Percentiles rank a stretch among this genome's conserved stretches.
Conservation (phyloP, 2,797 vertebrate genomes). For the Pelodytes ibericus region DNA sequence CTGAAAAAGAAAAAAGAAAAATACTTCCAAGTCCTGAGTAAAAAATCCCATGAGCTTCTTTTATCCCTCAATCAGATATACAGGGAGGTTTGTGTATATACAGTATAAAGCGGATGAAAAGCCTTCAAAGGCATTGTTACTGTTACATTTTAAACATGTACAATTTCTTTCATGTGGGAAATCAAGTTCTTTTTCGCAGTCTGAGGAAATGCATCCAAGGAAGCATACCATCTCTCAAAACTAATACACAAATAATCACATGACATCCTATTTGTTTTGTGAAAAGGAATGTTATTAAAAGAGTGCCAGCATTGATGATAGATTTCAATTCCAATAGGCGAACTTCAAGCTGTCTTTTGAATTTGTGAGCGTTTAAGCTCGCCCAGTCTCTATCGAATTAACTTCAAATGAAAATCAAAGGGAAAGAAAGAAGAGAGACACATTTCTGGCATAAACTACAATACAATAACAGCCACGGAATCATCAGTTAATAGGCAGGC, state of each 20-base stretch:
- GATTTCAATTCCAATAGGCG: conserved; percentile 13
- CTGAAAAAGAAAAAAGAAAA: conserved; percentile 40
- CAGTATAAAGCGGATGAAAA: conserved; percentile 54
- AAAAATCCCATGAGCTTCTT: conserved; percentile 43
- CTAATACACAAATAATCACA: conserved; percentile 46
- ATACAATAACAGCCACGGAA: too few relatives aligned
- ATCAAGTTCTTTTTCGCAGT: conserved; percentile 41
- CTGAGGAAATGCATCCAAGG: conserved; percentile 33
- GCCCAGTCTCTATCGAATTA: conserved; percentile 12
- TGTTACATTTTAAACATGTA: conserved; percentile 55
- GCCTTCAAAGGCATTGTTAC: conserved; percentile 51
- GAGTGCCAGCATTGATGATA: conserved; percentile 15
- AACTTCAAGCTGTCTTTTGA: conserved; percentile 37
- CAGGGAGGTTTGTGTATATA: conserved; percentile 50
- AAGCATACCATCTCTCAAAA: not conserved
- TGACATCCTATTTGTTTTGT: conserved; percentile 40
- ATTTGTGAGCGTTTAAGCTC: conserved; percentile 34
- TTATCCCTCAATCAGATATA: conserved; percentile 51
- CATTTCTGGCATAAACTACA: too few relatives aligned
- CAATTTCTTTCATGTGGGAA: conserved; percentile 56
- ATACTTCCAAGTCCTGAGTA: conserved; percentile 28
- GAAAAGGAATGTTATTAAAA: conserved; percentile 40
- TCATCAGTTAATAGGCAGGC: too few relatives aligned
- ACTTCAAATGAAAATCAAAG: conserved; percentile 38
- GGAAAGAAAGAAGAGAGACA: conserved; percentile 7